phyloP scores from a whole-genome alignment of 2,888 invertebrate genomes.

The Noctua janthina region DNA sequence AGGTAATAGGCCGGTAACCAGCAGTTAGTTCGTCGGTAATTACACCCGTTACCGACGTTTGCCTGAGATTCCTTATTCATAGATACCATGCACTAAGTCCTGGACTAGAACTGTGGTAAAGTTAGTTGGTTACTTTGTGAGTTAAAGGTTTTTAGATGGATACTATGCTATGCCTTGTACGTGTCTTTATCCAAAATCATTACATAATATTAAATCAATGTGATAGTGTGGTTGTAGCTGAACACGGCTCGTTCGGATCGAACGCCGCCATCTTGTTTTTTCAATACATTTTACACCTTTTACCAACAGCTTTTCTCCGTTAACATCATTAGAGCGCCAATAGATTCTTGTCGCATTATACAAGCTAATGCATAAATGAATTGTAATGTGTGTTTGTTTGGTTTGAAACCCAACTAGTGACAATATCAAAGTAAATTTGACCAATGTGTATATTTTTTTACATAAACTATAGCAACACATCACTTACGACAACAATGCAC shows the following conservation, averaged over 20 bases:
- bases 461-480: too few species aligned
- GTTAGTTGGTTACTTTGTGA: background rate
- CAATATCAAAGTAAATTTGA: background rate
- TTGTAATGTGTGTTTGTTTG: too few species aligned
- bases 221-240: background rate
- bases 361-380: background rate
- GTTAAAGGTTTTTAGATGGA: background rate
- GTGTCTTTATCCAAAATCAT: background rate
- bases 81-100: conserved; percentile 24
- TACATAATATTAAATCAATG: too few species aligned
- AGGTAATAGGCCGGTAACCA: conserved; percentile 58
- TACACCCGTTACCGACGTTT: conserved; percentile 36
- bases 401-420: background rate
- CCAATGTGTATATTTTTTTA: too few species aligned
- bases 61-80: conserved; percentile 48
- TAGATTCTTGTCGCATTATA: background rate
- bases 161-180: background rate
- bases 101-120: background rate
- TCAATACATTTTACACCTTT: too few species aligned
- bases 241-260: too few species aligned
- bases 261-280: too few species aligned
- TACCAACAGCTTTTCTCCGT: background rate
- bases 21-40: conserved; percentile 58
- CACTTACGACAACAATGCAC: background rate
- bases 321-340: background rate